Base-by-base conservation (phyloP, 2,113 vertebrate genomes). In the Hyperoodon ampullatus region DNA sequence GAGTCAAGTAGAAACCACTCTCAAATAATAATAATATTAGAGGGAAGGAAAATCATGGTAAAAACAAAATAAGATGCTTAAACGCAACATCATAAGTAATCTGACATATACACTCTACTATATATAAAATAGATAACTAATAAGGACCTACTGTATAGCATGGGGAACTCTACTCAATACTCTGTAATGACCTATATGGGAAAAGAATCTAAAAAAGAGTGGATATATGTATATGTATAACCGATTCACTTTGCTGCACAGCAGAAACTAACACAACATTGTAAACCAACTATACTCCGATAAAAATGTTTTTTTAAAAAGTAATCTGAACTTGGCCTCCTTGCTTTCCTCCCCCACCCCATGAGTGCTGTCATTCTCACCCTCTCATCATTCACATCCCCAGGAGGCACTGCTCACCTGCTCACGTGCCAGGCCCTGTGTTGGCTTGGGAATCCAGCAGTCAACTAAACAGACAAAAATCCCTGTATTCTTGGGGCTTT, bases 381-480 rank as follows among this genome's bases (percentile, higher is more conserved):
- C 72, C 24, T 28, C 15, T 28, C 15, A 50, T 0, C n/a, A 3
- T 23, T 23, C 58, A 58, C 18, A 16, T 11, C 39, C 60, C 39
- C 50, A 6, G n/a, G 21, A 9, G 35, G 16, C 10, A 24, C 14
- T 39, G 12, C 5, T 24, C 39, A 33, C 2, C 4, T 0, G n/a
- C 13, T 1, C 0, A 3, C 2, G 8, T 3, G 8, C n/a, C n/a
- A 58, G 68, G 50, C 12, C 63, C 24, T 10, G 1, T 4, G 39
- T 23, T 42, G 39, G 19, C 39, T 16, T 18, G 53, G 35, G 3
- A 75, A 74, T 13, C 14, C 53, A 77, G 77, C 30, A 26, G 30
- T 47, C 78, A 71, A 16, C n/a, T 18, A 65, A 39, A 50, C 2
- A 78, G 23, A 50, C 12, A 24, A 82, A 68, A 63, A 35, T 53